Percentiles rank a stretch among this genome's conserved stretches.
Conservation (phyloP, 2,888 invertebrate genomes). For the Cylloceria caligata region DNA sequence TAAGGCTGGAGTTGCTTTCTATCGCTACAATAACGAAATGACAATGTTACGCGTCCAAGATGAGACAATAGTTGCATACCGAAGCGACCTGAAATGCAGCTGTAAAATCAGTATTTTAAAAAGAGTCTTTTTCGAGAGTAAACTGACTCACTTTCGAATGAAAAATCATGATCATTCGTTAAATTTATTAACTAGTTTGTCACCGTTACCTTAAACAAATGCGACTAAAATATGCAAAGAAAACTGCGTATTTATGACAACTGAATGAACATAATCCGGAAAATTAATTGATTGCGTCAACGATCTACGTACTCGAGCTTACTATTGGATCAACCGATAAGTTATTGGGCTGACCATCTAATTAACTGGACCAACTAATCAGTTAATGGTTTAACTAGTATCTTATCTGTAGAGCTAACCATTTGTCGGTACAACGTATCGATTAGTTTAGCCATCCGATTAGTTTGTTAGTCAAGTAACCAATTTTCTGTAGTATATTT, state of each 20-base stretch:
- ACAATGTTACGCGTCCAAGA: constrained; percentile 29
- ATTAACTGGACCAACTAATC: neutral
- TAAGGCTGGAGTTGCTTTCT: neutral
- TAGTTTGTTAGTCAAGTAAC: too few species aligned
- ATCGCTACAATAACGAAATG: constrained; percentile 39
- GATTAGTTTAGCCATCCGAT: too few species aligned
- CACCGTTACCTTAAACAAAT: too few species aligned
- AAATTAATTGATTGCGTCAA: too few species aligned
- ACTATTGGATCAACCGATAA: too few species aligned
- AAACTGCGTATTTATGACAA: too few species aligned
- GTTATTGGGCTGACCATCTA: neutral
- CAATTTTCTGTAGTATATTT: too few species aligned
- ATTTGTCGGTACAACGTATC: too few species aligned
- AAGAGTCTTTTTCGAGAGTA: neutral
- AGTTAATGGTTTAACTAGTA: neutral
- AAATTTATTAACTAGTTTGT: neutral
- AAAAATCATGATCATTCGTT: neutral
- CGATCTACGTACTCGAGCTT: too few species aligned
- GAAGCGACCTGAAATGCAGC: neutral
- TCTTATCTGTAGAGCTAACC: too few species aligned
- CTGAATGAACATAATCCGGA: too few species aligned
- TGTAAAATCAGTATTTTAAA: neutral
- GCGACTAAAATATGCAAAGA: too few species aligned
- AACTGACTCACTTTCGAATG: neutral
- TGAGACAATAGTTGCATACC: neutral